Evolutionary conservation across 2,113 vertebrate genomes (phyloP).

Genomic region (Trinectes maculatus): DNA sequence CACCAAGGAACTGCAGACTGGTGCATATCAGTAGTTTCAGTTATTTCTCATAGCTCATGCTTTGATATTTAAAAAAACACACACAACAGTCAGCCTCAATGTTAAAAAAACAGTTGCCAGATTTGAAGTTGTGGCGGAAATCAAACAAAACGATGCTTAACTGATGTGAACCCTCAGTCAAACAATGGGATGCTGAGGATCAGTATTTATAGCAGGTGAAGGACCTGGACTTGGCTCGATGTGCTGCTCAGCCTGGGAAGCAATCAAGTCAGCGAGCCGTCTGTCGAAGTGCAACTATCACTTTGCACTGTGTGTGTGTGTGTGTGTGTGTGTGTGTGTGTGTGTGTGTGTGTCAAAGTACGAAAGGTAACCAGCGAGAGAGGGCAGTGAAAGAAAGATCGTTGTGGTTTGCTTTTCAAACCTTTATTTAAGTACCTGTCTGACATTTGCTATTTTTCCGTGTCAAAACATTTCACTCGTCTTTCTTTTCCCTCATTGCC

Average conservation of each 20-base stretch:
- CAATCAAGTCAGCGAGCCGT: constrained; percentile 30
- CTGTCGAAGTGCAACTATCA: constrained; percentile 24
- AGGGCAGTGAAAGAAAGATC: constrained; percentile 28
- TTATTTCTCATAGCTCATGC: no score
- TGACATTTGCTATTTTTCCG: constrained; percentile 73
- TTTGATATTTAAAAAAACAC: no score
- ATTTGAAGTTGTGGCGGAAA: no score
- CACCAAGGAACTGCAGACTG: no score
- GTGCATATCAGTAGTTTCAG: no score
- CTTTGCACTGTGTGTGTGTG: constrained; percentile 1
- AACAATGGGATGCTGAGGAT: constrained; percentile 53
- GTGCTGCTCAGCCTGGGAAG: constrained; percentile 13
- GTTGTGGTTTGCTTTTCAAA: constrained; percentile 48
- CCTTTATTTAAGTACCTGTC: constrained; percentile 70
- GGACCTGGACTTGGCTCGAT: constrained; percentile 16
- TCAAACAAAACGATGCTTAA: no score
- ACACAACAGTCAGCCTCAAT: no score
- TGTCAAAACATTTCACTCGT: constrained; percentile 76
- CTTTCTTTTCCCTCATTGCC: constrained; percentile 64
- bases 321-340: neutral
- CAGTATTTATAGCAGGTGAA: constrained; percentile 30
- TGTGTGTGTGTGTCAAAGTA: constrained; percentile 17
- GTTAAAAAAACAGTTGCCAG: no score
- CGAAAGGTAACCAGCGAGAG: neutral
- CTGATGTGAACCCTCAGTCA: constrained; percentile 42